Evolutionary conservation across 2,797 vertebrate species (phyloP).

Genomic region (Arnoldichthys spilopterus): DNA sequence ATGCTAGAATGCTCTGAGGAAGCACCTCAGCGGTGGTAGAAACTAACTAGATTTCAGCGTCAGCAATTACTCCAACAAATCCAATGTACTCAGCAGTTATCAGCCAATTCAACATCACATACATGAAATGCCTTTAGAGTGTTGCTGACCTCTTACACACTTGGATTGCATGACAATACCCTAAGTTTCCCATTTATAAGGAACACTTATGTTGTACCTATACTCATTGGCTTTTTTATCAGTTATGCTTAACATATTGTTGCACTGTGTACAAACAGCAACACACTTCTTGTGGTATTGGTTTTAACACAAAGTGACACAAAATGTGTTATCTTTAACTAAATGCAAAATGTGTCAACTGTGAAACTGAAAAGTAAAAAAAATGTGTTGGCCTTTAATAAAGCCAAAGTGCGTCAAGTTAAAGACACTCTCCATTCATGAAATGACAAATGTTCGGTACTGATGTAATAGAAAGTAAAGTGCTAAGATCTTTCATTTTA

Average conservation of each 20-base stretch:
- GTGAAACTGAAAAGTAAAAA: no score
- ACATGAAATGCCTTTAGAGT: neutral
- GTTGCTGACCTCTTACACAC: neutral
- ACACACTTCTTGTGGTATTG: no score
- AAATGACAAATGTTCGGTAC: no score
- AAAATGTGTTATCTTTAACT: no score
- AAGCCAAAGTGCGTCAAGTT: no score
- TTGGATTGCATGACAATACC: neutral
- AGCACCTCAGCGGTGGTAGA: neutral
- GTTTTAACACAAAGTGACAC: no score
- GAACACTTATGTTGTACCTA: neutral
- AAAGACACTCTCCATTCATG: no score
- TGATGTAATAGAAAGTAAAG: neutral
- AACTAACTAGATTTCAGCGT: neutral
- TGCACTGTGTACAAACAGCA: neutral
- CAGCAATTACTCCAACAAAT: neutral
- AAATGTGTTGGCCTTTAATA: no score
- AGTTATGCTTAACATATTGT: neutral
- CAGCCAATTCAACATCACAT: neutral
- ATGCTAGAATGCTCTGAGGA: neutral
- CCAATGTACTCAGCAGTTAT: no score
- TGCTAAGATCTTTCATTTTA: neutral
- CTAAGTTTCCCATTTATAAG: neutral
- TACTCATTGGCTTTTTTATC: neutral
- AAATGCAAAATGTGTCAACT: no score